Base-by-base conservation (phyloP, 2,797 vertebrate species). In the Kryptolebias ocellatus region DNA sequence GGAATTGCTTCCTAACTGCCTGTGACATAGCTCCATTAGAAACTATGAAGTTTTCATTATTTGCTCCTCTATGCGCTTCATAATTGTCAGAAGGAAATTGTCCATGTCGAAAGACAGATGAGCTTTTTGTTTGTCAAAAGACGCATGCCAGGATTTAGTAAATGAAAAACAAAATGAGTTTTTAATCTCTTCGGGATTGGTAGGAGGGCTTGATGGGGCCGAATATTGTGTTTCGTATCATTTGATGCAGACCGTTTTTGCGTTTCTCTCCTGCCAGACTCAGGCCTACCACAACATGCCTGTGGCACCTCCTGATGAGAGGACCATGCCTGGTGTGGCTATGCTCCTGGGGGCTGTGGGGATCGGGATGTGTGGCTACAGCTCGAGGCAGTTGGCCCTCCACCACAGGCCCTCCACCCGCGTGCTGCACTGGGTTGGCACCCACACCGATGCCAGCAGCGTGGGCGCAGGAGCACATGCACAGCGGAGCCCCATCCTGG, bases 301-400 rank as follows among this genome's bases (percentile, higher is more conserved):
- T 1, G 61, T 85, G 73, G 65, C 55, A 2, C 71, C 83, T 18
- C 75, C 81, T 17, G 74, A 74, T 18, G 78, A 87, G 74, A 88
- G 73, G 70, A 64, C 70, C 69, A 51, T 89, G 76, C 85, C 89
- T 0, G 84, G 87, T 39, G 28, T 93, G 80, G 92, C 93, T 0
- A 27, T 94, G 88, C 69, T 92, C 66, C 77, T 93, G 73, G 90
- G 92, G 57, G 88, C 90, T 2, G 44, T 93, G 74, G 93, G 91
- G 27, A 89, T 93, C n/a, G 90, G 85, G 27, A 79, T 94, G 91
- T 94, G 92, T 4, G 84, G 92, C 64, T 92, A 93, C 88, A 92
- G 92, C 88, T 93, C 91, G 76, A 87, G 80, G 57, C 91, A 92
- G 85, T 59, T 94, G 77, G 79, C 92, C 64, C 83, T 93, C 46